These are phyloP conservation scores for Syrista parreyssii DNA, from an alignment of 2,888 invertebrate genomes.

Conservation along the genomic window DNA sequence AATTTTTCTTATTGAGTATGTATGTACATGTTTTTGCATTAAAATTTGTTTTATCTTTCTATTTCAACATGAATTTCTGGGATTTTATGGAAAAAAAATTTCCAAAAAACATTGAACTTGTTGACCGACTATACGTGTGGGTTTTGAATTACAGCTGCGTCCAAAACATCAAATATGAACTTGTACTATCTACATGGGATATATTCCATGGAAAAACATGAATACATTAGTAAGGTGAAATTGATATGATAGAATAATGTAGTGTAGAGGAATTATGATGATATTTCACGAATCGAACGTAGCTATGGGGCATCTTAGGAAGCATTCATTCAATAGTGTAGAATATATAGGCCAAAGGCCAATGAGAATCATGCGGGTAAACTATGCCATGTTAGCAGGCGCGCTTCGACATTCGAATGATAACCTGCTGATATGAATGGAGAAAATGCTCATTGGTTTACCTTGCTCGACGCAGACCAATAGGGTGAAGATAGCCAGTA, in stretches of 20 bases:
- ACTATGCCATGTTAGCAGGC: background rate
- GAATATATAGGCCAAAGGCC: background rate
- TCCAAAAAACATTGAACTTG: too few relatives aligned
- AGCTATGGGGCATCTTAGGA: background rate
- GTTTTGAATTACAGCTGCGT: background rate
- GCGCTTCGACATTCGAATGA: background rate
- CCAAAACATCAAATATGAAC: background rate
- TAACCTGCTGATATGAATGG: background rate
- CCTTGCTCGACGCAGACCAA: background rate
- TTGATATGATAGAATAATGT: background rate
- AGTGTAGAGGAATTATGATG: background rate
- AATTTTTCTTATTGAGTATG: too few relatives aligned
- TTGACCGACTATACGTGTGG: too few relatives aligned
- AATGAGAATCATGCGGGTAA: background rate
- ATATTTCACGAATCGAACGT: background rate
- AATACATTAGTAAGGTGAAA: background rate
- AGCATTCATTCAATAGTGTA: background rate
- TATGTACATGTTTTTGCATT: too few relatives aligned
- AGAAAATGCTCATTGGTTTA: background rate
- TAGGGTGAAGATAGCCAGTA: background rate
- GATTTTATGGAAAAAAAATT: too few relatives aligned
- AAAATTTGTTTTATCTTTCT: too few relatives aligned
- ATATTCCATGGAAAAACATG: background rate
- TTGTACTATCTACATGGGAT: background rate
- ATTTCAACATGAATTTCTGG: too few relatives aligned